phyloP scores from a whole-genome alignment of 2,888 invertebrate species.

The Ectemnius continuus region DNA sequence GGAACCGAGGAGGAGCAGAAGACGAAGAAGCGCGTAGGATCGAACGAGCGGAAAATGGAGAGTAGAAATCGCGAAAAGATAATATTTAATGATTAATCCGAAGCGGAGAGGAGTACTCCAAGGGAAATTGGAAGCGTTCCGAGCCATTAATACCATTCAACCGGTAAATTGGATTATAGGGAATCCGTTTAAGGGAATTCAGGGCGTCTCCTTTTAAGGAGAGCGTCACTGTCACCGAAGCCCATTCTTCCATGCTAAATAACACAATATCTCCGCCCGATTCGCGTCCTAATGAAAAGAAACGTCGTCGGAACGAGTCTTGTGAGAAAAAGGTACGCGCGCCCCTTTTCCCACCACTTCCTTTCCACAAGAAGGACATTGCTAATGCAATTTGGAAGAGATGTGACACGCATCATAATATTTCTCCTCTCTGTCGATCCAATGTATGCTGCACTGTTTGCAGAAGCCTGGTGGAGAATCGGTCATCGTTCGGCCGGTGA shows the following conservation, averaged over 20 bases:
- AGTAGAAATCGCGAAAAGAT: conserved; percentile 43
- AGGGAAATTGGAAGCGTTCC: conserved; percentile 55
- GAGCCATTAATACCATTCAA: conserved; percentile 69
- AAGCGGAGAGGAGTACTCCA: conserved; percentile 45
- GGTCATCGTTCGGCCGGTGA: conserved; percentile 15
- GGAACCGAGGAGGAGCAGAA: too few relatives aligned
- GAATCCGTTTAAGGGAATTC: conserved; percentile 66
- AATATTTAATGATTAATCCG: conserved; percentile 69
- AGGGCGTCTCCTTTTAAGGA: conserved; percentile 22
- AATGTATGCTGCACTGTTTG: too few relatives aligned
- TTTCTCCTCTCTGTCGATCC: conserved; percentile 15
- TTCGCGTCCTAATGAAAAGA: neutral
- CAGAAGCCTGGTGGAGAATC: too few relatives aligned
- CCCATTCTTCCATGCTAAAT: conserved; percentile 3
- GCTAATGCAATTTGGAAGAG: too few relatives aligned
- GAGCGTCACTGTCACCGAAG: neutral
- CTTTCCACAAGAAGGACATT: neutral
- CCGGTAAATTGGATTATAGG: conserved; percentile 69
- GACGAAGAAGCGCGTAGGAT: neutral
- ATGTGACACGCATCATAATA: conserved; percentile 17
- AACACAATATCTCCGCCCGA: neutral
- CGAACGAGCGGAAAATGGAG: conserved; percentile 13
- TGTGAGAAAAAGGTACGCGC: neutral
- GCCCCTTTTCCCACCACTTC: neutral
- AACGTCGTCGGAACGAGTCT: neutral